Percentiles rank a stretch among this genome's conserved stretches.
phyloP scores from a whole-genome alignment of 2,797 vertebrate genomes.

The Stomatorhinus walkeri region DNA sequence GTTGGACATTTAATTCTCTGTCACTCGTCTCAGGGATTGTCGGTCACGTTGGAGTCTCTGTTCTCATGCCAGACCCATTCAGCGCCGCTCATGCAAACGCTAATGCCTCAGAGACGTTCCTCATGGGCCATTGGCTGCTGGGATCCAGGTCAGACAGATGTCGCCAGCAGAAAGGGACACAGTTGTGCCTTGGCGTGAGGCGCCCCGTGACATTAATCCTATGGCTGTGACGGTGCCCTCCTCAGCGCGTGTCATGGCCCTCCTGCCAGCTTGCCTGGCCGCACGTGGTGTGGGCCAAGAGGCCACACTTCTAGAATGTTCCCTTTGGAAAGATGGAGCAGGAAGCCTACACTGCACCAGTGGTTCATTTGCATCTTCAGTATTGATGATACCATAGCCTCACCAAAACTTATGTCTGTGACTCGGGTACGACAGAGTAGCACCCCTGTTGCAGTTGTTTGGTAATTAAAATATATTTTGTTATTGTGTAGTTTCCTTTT shows the following conservation, averaged over 20 bases:
- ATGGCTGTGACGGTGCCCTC: neutral
- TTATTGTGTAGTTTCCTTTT: neutral
- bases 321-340: neutral
- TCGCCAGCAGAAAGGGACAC: neutral
- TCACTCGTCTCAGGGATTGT: conserved; percentile 51
- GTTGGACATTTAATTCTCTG: conserved; percentile 54
- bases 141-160: conserved; percentile 52
- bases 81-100: conserved; percentile 49
- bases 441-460: neutral
- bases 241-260: neutral
- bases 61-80: conserved; percentile 48
- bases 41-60: conserved; percentile 42
- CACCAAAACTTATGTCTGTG: neutral
- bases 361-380: neutral
- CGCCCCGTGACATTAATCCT: neutral
- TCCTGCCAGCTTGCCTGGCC: neutral
- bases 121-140: conserved; percentile 48
- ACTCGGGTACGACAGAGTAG: neutral
- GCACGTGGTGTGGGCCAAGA: neutral
- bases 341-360: neutral
- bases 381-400: neutral
- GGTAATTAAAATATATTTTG: neutral
- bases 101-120: conserved; percentile 52
- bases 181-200: neutral
- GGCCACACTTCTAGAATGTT: neutral